phyloP scores from a whole-genome alignment of 1,140 invertebrate genomes.

The Charaxes varanes region DNA sequence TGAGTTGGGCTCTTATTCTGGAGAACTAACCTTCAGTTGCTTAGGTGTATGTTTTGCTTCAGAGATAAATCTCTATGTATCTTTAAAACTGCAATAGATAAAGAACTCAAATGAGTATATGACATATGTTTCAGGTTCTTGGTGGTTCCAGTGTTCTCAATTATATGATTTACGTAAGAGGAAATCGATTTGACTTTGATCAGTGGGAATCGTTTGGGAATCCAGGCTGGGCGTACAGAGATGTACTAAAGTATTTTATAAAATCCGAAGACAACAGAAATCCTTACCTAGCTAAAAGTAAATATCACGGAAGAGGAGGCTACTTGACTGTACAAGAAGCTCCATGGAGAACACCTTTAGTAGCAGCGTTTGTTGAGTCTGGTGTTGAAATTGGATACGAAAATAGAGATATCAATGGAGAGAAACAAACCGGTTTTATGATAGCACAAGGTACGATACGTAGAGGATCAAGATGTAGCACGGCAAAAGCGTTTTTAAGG shows the following conservation, averaged over 20 bases:
- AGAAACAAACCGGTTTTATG: constrained; percentile 89
- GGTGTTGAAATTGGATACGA: constrained; percentile 91
- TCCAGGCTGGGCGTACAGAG: constrained; percentile 91
- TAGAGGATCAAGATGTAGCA: constrained; percentile 89
- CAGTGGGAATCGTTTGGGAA: constrained; percentile 92
- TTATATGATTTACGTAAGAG: constrained; percentile 96
- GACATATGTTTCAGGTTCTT: constrained; percentile 77
- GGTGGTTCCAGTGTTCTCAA: constrained; percentile 95
- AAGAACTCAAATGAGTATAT: no score
- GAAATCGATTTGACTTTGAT: constrained; percentile 89
- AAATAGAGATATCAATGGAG: constrained; percentile 90
- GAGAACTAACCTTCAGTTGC: no score
- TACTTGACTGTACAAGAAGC: constrained; percentile 89
- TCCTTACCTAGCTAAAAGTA: constrained; percentile 82
- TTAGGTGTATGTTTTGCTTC: neutral
- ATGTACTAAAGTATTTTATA: constrained; percentile 91
- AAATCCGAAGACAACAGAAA: constrained; percentile 93
- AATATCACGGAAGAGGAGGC: constrained; percentile 85
- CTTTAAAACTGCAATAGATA: no score
- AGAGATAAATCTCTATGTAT: constrained; percentile 6
- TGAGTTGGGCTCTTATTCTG: no score
- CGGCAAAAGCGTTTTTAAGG: constrained; percentile 90
- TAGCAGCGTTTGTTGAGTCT: constrained; percentile 88
- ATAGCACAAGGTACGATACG: constrained; percentile 92
- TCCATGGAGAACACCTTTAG: constrained; percentile 87